Conservation (phyloP, 2,797 vertebrate genomes). For the Coracias cyanogaster region DNA sequence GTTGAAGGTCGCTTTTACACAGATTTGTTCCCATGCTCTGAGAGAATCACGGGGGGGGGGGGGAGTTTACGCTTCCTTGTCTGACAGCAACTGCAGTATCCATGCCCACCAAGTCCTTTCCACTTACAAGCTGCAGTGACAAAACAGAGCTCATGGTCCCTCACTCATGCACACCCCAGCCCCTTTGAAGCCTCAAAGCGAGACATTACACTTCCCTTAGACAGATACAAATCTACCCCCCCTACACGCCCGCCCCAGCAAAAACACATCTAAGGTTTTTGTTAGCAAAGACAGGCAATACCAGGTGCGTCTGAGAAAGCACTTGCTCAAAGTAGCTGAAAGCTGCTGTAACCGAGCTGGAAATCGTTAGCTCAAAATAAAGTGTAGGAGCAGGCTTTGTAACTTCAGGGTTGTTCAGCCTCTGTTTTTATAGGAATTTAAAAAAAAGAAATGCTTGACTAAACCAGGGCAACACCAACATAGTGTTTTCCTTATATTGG, state of each 20-base stretch:
- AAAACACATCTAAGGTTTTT: slow-evolving; percentile 56
- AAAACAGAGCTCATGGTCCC: background rate
- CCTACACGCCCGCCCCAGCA: slow-evolving; percentile 67
- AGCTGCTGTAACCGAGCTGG: background rate
- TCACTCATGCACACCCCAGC: background rate
- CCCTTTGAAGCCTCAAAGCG: slow-evolving; percentile 14
- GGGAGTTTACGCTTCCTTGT: background rate
- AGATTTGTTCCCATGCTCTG: background rate
- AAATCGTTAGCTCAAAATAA: slow-evolving; percentile 16
- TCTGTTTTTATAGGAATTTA: background rate
- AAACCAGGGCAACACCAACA: background rate
- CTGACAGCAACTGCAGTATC: background rate
- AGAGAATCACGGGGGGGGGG: background rate
- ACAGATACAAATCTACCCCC: slow-evolving; percentile 77
- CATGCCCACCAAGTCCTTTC: background rate
- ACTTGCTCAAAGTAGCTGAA: slow-evolving; percentile 1
- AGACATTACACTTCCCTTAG: slow-evolving; percentile 44
- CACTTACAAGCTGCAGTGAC: background rate
- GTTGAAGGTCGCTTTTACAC: background rate
- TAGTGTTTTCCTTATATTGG: background rate
- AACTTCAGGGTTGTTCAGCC: background rate
- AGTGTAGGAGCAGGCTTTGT: background rate
- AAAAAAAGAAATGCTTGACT: background rate
- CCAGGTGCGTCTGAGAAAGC: slow-evolving; percentile 45
- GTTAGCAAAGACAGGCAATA: slow-evolving; percentile 23